Percentiles rank a stretch among this genome's conserved stretches.
Conservation (phyloP, 2,797 vertebrate genomes). For the Falco cherrug region DNA sequence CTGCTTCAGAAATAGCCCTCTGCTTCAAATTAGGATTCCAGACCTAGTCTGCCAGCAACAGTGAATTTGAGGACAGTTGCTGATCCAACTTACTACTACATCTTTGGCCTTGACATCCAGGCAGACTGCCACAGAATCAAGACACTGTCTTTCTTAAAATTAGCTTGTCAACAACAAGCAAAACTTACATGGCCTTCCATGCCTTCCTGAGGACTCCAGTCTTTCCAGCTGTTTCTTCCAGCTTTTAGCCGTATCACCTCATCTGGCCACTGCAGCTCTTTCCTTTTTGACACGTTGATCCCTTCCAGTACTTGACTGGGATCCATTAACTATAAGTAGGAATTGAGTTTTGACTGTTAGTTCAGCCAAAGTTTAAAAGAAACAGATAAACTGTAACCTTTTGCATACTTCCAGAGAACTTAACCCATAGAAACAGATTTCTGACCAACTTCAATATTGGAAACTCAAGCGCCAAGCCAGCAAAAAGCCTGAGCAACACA, state of each 20-base stretch:
- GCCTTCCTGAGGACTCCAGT: conserved; percentile 97
- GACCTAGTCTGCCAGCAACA: neutral
- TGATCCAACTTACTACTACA: neutral
- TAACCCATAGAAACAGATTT: neutral
- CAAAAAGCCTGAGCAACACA: neutral
- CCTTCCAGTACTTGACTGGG: conserved; percentile 92
- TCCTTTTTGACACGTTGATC: conserved; percentile 95
- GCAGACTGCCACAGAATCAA: neutral
- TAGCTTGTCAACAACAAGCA: neutral
- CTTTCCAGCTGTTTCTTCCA: conserved; percentile 96
- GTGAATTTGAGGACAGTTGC: neutral
- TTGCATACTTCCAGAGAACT: neutral
- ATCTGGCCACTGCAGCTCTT: conserved; percentile 98
- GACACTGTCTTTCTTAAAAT: neutral
- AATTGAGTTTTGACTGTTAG: conserved; percentile 59
- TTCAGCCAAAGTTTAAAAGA: conserved; percentile 37
- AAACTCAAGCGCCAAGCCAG: neutral
- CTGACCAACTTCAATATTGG: neutral
- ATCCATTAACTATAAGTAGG: conserved; percentile 80
- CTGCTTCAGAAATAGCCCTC: neutral
- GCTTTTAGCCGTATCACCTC: conserved; percentile 92
- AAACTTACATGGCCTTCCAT: conserved; percentile 99
- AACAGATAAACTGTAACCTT: neutral
- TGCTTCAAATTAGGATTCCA: neutral
- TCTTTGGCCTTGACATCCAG: neutral